These are phyloP conservation scores for Pseudococcus viburni DNA, from an alignment of 2,888 invertebrate genomes.

Conservation along the genomic window DNA sequence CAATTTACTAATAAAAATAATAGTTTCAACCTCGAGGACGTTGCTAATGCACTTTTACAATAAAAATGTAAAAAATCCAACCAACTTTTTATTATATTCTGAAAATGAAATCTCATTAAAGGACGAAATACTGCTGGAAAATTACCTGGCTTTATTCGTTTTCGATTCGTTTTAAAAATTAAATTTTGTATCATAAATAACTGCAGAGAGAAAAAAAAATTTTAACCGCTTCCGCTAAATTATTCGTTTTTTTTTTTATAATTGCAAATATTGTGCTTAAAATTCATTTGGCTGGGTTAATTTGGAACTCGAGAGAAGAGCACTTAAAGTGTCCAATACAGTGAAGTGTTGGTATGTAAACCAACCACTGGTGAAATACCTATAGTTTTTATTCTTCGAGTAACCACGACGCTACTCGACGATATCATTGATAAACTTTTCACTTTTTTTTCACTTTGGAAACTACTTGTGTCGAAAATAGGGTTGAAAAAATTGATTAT, in stretches of 20 bases:
- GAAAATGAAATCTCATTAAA: background rate
- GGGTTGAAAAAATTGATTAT: background rate
- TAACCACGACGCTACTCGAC: background rate
- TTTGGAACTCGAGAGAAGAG: background rate
- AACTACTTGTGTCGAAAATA: background rate
- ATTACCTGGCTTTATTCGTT: slow-evolving; percentile 10
- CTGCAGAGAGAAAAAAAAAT: background rate
- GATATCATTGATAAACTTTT: background rate
- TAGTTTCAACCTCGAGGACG: background rate
- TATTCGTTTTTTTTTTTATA: background rate
- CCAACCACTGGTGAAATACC: background rate
- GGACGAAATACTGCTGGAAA: background rate
- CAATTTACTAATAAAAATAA: too few species aligned
- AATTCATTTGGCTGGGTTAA: slow-evolving; percentile 17
- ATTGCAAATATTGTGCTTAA: slow-evolving; percentile 12
- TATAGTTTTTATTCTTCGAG: background rate
- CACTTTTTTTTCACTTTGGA: background rate
- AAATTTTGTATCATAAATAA: background rate
- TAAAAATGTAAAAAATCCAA: background rate
- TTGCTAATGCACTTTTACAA: background rate
- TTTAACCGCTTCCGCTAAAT: background rate
- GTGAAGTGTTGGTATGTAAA: background rate
- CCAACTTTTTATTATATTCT: background rate
- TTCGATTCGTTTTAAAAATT: background rate
- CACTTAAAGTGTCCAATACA: background rate